Evolutionary conservation across 1,140 invertebrate species (phyloP).

Genomic region (Ceratosolen fusciceps): DNA sequence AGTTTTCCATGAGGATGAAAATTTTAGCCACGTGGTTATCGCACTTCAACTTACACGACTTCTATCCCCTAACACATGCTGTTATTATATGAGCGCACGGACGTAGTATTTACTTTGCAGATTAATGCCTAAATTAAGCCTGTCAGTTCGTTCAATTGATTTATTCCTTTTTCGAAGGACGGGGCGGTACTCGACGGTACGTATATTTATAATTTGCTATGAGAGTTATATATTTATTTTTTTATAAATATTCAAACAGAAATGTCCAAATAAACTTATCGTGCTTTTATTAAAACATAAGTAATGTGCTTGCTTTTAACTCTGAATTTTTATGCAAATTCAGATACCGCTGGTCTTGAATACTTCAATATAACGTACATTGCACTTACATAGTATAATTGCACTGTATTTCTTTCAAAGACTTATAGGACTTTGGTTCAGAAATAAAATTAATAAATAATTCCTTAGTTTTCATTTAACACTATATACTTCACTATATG

Average conservation of each 20-base stretch:
- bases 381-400: neutral
- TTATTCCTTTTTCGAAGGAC: neutral
- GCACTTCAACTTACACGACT: neutral
- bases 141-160: conserved; percentile 11
- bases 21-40: neutral
- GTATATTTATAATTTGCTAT: neutral
- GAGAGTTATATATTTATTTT: too few relatives aligned
- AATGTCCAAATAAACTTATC: neutral
- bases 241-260: too few relatives aligned
- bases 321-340: neutral
- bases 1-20: conserved; percentile 18
- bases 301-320: conserved; percentile 5
- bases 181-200: too few relatives aligned
- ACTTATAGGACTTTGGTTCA: too few relatives aligned
- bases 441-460: too few relatives aligned
- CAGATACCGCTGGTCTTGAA: neutral
- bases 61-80: neutral
- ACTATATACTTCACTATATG: too few relatives aligned
- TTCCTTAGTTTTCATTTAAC: too few relatives aligned
- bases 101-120: neutral
- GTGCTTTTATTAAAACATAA: neutral
- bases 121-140: conserved; percentile 7
- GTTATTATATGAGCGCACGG: neutral
- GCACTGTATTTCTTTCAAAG: too few relatives aligned
- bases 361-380: neutral